Evolutionary conservation across 2,113 vertebrate species (phyloP), one percentile per base, ranked within the genome.

Genomic region (Aphyosemion australe): DNA sequence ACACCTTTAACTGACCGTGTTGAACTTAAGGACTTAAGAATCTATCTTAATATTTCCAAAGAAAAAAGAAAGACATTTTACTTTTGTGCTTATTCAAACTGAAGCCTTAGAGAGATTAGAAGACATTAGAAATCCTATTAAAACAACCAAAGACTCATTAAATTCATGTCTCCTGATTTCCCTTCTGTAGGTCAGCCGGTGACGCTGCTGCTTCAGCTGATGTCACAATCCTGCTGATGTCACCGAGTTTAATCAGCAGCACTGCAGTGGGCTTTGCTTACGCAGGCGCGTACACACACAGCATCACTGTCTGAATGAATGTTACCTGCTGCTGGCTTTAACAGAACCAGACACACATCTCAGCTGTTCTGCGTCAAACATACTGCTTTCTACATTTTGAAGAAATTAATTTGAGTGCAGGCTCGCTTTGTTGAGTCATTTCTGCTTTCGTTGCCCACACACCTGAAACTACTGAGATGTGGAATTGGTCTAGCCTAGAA

Each of bases 211-310:
- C 68, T 77, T 37, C 3, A 2, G 61, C 46, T 69, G 58, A 69
- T 21, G 76, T 82, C 76, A 68, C 52, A 37, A 9, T 16, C 42
- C 53, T 57, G 68, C 63, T 82, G 78, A 77, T 41, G 73, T 80
- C 76, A 71, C 62, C 6, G 61, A 20, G 72, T 76, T 74, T 77
- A 84, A 89, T 81, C 76, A 80, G 76, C 69, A 57, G 76, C 74
- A 51, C 80, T 72, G 80, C 80, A 80, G 82, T 20, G 60, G 57
- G 61, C 48, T 67, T 18, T 34, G 61, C 70, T 76, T 53, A 69
- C 65, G 60, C 68, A 85, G 59, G 69, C 32, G 58, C 45, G 49
- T 32, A 21, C 47, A 3, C 41, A 42, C 10, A 42, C 41, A 12
- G 61, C 68, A 60, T 71, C 81, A 61, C 69, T 42, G 19, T 48